These are phyloP conservation scores for Latrodectus hesperus DNA, from an alignment of 2,888 invertebrate genomes.

Conservation along the genomic window DNA sequence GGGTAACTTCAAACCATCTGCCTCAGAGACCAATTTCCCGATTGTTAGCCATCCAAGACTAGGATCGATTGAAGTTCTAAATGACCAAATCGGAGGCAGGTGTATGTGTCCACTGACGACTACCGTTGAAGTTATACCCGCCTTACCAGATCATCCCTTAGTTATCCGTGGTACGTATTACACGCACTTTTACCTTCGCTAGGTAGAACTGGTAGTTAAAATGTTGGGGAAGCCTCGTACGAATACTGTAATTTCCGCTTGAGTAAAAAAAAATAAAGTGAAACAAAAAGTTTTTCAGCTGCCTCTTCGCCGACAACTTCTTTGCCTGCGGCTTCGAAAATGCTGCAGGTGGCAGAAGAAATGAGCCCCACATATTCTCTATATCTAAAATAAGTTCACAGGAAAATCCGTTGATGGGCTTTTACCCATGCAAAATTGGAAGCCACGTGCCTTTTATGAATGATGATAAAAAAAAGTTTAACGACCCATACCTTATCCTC, in stretches of 20 bases:
- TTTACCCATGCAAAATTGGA: constrained; percentile 12
- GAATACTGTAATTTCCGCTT: constrained; percentile 63
- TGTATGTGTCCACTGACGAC: constrained; percentile 57
- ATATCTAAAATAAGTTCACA: constrained; percentile 8
- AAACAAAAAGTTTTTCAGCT: constrained; percentile 50
- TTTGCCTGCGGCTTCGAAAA: constrained; percentile 15
- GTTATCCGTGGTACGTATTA: constrained; percentile 8
- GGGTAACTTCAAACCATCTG: constrained; percentile 35
- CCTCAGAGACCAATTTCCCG: constrained; percentile 55
- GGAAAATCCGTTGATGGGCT: constrained; percentile 44
- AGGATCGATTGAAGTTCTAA: constrained; percentile 54
- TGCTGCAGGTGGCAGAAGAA: constrained; percentile 27
- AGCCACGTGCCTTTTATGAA: constrained; percentile 30
- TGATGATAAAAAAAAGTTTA: constrained; percentile 41
- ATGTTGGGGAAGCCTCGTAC: constrained; percentile 47
- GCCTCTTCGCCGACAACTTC: constrained; percentile 36
- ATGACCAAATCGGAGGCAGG: constrained; percentile 58
- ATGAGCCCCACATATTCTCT: constrained; percentile 8
- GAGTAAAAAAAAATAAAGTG: not conserved
- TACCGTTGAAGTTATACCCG: constrained; percentile 38
- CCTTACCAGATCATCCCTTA: constrained; percentile 6
- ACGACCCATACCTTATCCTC: constrained; percentile 16
- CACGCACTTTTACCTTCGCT: constrained; percentile 30
- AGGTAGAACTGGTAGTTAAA: constrained; percentile 64
- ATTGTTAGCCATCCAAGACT: constrained; percentile 35